A percentile compares a stretch with the other conserved stretches of the same genome.
Evolutionary conservation across 1,140 invertebrate genomes (phyloP).

Genomic region (Stratiolaelaps scimitus): DNA sequence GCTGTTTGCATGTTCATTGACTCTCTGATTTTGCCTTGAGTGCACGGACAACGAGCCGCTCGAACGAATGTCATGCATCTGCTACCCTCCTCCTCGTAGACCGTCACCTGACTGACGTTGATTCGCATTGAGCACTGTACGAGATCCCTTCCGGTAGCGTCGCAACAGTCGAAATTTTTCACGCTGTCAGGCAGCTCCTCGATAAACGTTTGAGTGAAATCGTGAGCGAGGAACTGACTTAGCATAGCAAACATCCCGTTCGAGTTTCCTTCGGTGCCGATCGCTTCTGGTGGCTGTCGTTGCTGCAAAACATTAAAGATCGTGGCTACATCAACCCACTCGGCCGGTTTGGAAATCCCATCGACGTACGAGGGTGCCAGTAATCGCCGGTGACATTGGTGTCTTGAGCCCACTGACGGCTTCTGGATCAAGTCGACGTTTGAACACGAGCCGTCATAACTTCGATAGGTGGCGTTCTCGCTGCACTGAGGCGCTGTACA

Average conservation of each 20-base stretch:
- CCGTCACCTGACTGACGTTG: neutral
- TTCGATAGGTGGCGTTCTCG: neutral
- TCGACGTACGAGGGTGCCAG: neutral
- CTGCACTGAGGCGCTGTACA: no score
- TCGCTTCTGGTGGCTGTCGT: no score
- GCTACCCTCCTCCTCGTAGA: neutral
- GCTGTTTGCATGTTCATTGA: neutral
- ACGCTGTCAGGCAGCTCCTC: no score
- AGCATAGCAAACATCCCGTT: constrained; percentile 2
- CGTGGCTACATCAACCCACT: neutral
- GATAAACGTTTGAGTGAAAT: neutral
- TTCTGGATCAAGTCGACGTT: neutral
- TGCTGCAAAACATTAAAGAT: constrained; percentile 5
- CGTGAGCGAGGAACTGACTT: constrained; percentile 1
- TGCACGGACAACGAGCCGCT: constrained; percentile 9
- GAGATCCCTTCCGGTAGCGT: neutral
- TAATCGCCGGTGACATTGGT: neutral
- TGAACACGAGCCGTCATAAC: neutral
- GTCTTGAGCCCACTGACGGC: constrained; percentile 34
- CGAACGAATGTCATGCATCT: neutral
- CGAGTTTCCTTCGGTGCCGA: no score
- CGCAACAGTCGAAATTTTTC: constrained; percentile 8
- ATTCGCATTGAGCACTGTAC: neutral
- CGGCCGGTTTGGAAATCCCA: neutral
- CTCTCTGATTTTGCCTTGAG: neutral